Evolutionary conservation across 2,113 vertebrate species (phyloP), one percentile per base, ranked within the genome.

Genomic region (Trematocara zebra): DNA sequence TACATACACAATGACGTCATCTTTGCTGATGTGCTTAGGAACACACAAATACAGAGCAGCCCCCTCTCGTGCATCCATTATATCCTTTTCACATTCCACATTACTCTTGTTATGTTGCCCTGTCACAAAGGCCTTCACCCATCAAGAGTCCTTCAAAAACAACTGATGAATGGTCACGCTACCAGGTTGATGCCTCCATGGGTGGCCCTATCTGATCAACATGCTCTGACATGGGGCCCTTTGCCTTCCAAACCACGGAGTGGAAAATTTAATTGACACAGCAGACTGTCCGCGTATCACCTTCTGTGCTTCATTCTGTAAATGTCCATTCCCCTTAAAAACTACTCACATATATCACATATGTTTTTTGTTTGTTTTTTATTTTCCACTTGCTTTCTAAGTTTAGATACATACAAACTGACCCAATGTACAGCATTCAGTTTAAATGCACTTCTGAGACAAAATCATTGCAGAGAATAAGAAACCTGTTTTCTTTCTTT

Each of bases 151-250:
- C 92, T 87, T 93, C 83, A 88, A 85, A 76, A 93, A 93, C 92
- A 92, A 91, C 89, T 81, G 88, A 89, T 93, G 90, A 94, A 91
- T 92, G 89, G 93, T 94, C 93, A 93, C 86, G 78, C 93, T 83
- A 91, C 72, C 88, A 93, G 87, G 92, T 92, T 90, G 87, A 87
- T 80, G 79, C 78, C 92, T 92, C 87, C 87, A 67, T 93, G 93
- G 89, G 93, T 94, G 90, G 93, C 89, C 92, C 89, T 87, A 90
- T 94, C 85, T 92, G 90, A 92, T 94, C 88, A 92, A 91, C 90
- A 91, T 93, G 90, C 89, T 93, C 76, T 80, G 83, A 93, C 84
- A 91, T 91, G 82, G 88, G 90, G 90, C 87, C 89, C 86, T 89
- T 81, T 7, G 49, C 85, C 84, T 89, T 82, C 83, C 83, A 90